Conservation (phyloP, 1,140 invertebrate species). For the Triops longicaudatus region DNA sequence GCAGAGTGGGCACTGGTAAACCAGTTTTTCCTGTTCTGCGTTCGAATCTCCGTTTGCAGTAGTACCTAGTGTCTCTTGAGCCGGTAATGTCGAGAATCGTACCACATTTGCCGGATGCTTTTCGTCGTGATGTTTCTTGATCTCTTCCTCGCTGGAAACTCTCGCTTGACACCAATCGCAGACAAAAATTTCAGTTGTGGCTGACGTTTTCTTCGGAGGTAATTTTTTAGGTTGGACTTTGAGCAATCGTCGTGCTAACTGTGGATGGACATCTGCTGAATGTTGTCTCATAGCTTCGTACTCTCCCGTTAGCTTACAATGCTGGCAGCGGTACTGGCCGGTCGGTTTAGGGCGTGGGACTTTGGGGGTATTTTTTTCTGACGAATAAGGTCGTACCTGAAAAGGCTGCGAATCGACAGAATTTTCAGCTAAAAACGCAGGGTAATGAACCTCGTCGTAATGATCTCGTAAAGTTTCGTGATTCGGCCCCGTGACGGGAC, state of each 20-base stretch:
- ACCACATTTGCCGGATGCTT: background rate
- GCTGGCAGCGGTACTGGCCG: conserved; percentile 21
- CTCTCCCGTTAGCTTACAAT: conserved; percentile 19
- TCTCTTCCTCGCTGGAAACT: background rate
- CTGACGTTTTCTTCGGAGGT: background rate
- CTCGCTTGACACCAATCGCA: background rate
- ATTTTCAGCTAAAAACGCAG: background rate
- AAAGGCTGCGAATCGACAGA: background rate
- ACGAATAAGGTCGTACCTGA: background rate
- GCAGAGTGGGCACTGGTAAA: background rate
- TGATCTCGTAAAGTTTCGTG: background rate
- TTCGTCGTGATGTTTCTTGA: background rate
- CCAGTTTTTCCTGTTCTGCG: background rate
- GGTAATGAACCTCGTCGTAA: conserved; percentile 12
- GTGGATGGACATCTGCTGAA: background rate
- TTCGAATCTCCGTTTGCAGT: too few relatives aligned
- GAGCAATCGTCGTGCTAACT: background rate
- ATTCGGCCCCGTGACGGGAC: background rate
- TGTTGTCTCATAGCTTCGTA: conserved; percentile 21
- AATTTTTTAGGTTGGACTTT: background rate
- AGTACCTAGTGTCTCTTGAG: background rate
- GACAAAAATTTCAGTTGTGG: background rate
- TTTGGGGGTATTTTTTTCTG: background rate
- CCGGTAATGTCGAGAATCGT: background rate
- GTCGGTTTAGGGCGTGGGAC: background rate